Evolutionary conservation across 2,888 invertebrate genomes (phyloP), one percentile per base, ranked within the genome.

Genomic region (Mellilla xanthometata): DNA sequence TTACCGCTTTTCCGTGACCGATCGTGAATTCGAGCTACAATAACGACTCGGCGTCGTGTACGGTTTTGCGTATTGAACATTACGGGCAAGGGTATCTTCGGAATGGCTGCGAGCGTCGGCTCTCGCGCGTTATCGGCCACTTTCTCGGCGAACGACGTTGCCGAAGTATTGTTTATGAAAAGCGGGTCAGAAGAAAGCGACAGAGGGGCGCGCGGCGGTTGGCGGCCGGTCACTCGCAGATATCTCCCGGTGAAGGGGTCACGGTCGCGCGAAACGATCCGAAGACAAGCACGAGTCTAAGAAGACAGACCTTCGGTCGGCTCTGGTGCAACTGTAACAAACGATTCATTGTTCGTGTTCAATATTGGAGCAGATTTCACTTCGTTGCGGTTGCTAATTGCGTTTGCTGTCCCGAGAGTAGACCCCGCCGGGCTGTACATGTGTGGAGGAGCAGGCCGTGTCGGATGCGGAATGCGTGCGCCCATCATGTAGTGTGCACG

Each of bases 111-210:
- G 61, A 58, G 65, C 64, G 43, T 65, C 59, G 69, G 46, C 62
- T 68, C 65, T 72, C 67, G 74, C 66, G 72, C 72, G 72, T 76
- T 79, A 77, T 79, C 76, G 80, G 72, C 73, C 73, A 85, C 88
- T 89, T 88, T 89, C 88, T 79, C 86, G 83, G 61, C 70, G 61
- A 67, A 62, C 66, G 66, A 62, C 70, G 71, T 61, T 76, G 78
- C 70, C 78, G 74, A 75, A 82, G 87, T 88, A 88, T 88, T 88
- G 88, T 88, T 86, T 83, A 78, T 76, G 82, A 86, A 87, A 88
- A 89, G 86, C 80, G 82, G 88, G 88, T 87, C 88, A 89, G 74
- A 86, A 83, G 88, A 89, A 87, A 89, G 87, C 84, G 75, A 77
- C 72, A 31, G 81, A 75, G 76, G 76, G 75, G 76, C 73, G 70